Base-by-base conservation (phyloP, 2,113 vertebrate genomes). In the Parus major region DNA sequence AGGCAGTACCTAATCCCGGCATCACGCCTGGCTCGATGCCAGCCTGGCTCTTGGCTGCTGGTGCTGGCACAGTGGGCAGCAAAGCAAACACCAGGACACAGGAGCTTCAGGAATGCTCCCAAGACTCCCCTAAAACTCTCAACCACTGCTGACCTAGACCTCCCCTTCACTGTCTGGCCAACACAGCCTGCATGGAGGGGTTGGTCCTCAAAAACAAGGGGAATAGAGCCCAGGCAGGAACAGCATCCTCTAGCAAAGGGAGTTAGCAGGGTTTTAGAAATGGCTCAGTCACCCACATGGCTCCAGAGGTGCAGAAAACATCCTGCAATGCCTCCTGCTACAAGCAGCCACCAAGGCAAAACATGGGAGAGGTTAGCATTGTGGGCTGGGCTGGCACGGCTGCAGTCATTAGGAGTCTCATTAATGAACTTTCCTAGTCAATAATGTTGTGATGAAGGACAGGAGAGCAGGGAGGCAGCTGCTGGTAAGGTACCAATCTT, bases 1-100 rank as follows among this genome's bases (percentile, higher is more conserved):
- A 98, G 94, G 93, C 92, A 95, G 93, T 93, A 72, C 94, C 95
- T 97, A 97, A 97, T 97, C 97, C 96, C 68, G 1, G 96, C 95
- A 96, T 96, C 84, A 15, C 0, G 4, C 85, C 80, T 97, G 97
- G 96, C 96, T 77, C 2, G 0, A 14, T 3, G 84, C 97, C 97
- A 97, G 85, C 82, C 72, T 66, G 71, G 46, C 60, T 86, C 12
- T 3, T 10, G 1, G 42, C 86, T 69, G 81, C 24, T 0, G 12
- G 56, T 6, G 3, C 76, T 50, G 70, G 89, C 89, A 82, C 7
- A 15, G 39, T 64, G 36, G 65, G 72, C 29, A 52, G 47, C 39
- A 59, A 49, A 75, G 49, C 53, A 69, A 53, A 36, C 33, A 52
- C 31, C 0, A 4, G 46, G 6, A 11, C 17, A 66, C 33, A 82